phyloP scores from a whole-genome alignment of 2,888 invertebrate genomes.

The Drosophila subquinaria region DNA sequence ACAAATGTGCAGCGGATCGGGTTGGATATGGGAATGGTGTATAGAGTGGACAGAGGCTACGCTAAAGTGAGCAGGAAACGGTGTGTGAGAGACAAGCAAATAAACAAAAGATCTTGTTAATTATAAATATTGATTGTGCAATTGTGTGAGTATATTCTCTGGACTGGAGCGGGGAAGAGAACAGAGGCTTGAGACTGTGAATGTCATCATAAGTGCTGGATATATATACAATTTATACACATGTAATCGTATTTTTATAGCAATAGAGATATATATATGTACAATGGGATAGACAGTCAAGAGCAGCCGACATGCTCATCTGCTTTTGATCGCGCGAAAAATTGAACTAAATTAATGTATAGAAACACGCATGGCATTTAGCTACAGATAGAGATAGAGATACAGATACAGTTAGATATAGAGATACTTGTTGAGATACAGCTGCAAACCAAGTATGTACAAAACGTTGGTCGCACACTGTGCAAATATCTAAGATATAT shows the following conservation, averaged over 20 bases:
- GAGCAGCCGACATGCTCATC: constrained; percentile 74
- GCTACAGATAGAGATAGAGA: constrained; percentile 25
- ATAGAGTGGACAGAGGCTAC: constrained; percentile 54
- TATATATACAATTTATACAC: constrained; percentile 58
- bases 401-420: constrained; percentile 9
- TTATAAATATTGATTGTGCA: constrained; percentile 80
- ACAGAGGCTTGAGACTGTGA: constrained; percentile 14
- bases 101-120: constrained; percentile 75
- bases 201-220: constrained; percentile 39
- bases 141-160: constrained; percentile 21
- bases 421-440: constrained; percentile 8
- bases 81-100: constrained; percentile 60
- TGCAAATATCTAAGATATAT: constrained; percentile 42
- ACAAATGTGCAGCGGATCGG: constrained; percentile 27
- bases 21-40: constrained; percentile 1
- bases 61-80: constrained; percentile 77
- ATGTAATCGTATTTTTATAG: constrained; percentile 38
- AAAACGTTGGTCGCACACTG: constrained; percentile 23
- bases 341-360: constrained; percentile 80
- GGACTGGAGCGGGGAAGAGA: background rate
- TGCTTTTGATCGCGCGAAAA: constrained; percentile 80
- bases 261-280: constrained; percentile 29
- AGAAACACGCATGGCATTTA: constrained; percentile 71
- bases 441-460: constrained; percentile 3
- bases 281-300: constrained; percentile 47